Percentiles rank a stretch among this genome's conserved stretches.
These are phyloP conservation scores for Thalassaphorura encarpata DNA, from an alignment of 1,140 invertebrate species.

Conservation along the genomic window DNA sequence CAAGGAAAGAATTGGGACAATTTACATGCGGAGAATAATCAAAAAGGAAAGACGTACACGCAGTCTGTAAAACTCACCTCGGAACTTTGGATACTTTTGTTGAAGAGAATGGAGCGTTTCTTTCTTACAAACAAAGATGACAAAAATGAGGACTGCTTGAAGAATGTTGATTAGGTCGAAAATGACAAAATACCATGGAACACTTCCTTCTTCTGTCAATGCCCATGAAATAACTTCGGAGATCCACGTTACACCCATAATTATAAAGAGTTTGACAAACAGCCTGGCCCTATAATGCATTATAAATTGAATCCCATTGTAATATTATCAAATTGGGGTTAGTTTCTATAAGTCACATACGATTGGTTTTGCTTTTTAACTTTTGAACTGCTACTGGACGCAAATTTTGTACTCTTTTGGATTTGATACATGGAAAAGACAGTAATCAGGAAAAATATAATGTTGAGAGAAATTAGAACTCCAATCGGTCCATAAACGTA, in stretches of 20 bases:
- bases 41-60: no score
- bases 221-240: conserved; percentile 10
- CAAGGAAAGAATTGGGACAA: no score
- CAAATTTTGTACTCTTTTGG: conserved; percentile 6
- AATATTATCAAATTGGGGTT: background rate
- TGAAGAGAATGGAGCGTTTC: conserved; percentile 12
- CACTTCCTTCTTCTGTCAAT: background rate
- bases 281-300: conserved; percentile 7
- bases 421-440: conserved; percentile 6
- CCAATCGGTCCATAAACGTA: conserved; percentile 15
- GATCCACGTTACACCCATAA: conserved; percentile 18
- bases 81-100: conserved; percentile 6
- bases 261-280: conserved; percentile 11
- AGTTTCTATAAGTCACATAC: conserved; percentile 2
- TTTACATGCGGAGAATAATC: no score
- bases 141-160: conserved; percentile 9
- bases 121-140: conserved; percentile 22
- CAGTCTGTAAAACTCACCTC: no score
- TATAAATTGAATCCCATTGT: background rate
- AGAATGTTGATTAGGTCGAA: conserved; percentile 13
- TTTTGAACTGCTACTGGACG: background rate
- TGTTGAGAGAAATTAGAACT: conserved; percentile 5
- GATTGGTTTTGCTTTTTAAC: background rate
- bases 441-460: conserved; percentile 1
- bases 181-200: background rate